Evolutionary conservation across 2,888 invertebrate species (phyloP).

Genomic region (Harpagoxenus sublaevis): DNA sequence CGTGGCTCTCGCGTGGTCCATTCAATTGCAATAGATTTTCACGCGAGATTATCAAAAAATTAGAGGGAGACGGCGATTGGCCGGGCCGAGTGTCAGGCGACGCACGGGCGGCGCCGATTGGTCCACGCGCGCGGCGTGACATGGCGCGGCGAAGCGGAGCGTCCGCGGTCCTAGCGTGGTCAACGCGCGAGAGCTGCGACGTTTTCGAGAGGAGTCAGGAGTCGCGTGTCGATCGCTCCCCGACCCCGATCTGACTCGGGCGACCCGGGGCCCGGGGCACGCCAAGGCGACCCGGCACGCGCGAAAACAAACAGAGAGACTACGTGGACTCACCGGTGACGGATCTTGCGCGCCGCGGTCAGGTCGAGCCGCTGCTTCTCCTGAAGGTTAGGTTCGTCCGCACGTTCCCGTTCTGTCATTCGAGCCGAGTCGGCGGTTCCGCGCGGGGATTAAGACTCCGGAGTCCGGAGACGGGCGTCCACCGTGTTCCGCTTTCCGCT

Average conservation of each 20-base stretch:
- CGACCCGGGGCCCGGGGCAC: too few species aligned
- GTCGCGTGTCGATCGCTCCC: neutral
- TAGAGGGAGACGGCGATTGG: slow-evolving; percentile 78
- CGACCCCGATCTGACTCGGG: too few species aligned
- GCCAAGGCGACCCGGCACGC: neutral
- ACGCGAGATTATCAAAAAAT: slow-evolving; percentile 73
- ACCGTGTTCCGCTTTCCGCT: neutral
- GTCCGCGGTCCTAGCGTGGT: neutral
- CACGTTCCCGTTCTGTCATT: slow-evolving; percentile 83
- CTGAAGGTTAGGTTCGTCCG: slow-evolving; percentile 83
- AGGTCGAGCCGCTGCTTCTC: slow-evolving; percentile 79
- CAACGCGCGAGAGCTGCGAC: neutral
- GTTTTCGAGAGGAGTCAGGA: neutral
- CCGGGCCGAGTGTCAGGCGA: slow-evolving; percentile 81
- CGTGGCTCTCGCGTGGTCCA: slow-evolving; percentile 6
- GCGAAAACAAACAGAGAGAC: neutral
- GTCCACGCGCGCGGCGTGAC: slow-evolving; percentile 52
- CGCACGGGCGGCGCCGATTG: slow-evolving; percentile 74
- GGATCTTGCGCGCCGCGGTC: slow-evolving; percentile 82
- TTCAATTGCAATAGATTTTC: slow-evolving; percentile 63
- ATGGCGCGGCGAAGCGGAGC: neutral
- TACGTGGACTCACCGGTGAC: slow-evolving; percentile 83
- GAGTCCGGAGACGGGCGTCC: neutral
- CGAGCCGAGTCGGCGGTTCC: slow-evolving; percentile 60
- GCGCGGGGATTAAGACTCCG: neutral